Percentiles rank a stretch among this genome's conserved stretches.
Conservation (phyloP, 2,113 vertebrate genomes). For the Cinclus cinclus region DNA sequence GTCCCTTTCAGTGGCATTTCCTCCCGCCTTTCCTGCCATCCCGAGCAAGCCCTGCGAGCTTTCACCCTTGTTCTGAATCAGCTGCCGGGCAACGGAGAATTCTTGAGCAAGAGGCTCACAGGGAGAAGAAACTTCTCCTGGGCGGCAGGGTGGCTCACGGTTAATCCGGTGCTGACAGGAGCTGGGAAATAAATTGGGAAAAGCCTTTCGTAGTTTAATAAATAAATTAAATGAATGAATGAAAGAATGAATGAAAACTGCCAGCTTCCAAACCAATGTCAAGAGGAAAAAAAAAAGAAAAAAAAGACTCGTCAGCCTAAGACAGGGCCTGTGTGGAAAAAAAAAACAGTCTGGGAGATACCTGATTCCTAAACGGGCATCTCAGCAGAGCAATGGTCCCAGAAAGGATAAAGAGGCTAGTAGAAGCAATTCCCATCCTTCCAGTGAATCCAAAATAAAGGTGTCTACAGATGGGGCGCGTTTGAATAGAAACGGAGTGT, state of each 20-base stretch:
- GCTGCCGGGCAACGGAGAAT: conserved; percentile 58
- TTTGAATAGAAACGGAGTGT: background rate
- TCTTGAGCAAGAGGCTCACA: conserved; percentile 58
- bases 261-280: background rate
- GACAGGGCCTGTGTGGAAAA: background rate
- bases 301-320: background rate
- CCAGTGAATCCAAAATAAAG: too few relatives aligned
- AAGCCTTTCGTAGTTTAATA: background rate
- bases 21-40: background rate
- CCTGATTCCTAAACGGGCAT: background rate
- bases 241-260: background rate
- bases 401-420: background rate
- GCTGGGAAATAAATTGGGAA: background rate
- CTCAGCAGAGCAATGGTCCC: background rate
- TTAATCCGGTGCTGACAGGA: accelerated
- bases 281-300: accelerated
- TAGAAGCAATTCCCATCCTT: background rate
- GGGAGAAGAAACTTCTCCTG: conserved; percentile 39
- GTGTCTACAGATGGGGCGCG: accelerated
- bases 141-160: accelerated
- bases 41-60: background rate
- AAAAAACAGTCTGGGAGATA: background rate
- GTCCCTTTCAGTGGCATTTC: background rate
- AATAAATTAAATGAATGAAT: too few relatives aligned
- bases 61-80: background rate